Evolutionary conservation across 2,888 invertebrate genomes (phyloP), one percentile per base, ranked within the genome.

Genomic region (Caenorhabditis panamensis): DNA sequence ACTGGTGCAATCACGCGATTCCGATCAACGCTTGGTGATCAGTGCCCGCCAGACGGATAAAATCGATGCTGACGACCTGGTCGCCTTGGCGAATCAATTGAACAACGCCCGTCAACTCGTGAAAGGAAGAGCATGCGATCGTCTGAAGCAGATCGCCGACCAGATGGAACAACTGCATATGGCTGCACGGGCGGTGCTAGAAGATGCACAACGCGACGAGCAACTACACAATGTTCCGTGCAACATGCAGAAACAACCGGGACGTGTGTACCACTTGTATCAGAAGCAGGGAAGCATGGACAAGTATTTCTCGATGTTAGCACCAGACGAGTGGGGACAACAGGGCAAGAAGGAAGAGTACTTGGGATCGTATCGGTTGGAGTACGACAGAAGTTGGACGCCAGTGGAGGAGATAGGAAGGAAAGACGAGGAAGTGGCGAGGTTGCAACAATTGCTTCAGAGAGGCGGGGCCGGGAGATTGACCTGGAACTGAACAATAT

Each of bases 251-350:
- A 95, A 95, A 91, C 93, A 93, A 56, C 94, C 94, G 26, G 95
- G 95, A 0, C 93, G 93, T 41, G 92, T 93, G 24, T 95, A 95
- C 91, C 94, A 95, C 91, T 92, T 95, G 49, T 95, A 95, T 91
- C 91, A 94, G 88, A 92, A 77, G 53, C 59, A 78, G n/a, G 61
- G 63, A 5, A 44, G 16, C n/a, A 44, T 41, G 16, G 76, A 66
- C 9, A 86, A 84, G 51, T 95, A 94, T 91, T 94, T 95, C 87
- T 94, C 95, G 56, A 94, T 95, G 93, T 91, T 95, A 26, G 94
- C 94, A 61, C 95, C 95, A 36, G 91, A 94, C 94, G 95, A 95
- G 91, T 95, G 95, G 95, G 94, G 93, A 56, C 85, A 79, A 20
- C 90, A 53, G 91, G 80, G 92, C 20, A 93, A 93, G 77, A 93